Conservation (phyloP, 1,140 invertebrate genomes). For the Ruditapes philippinarum region DNA sequence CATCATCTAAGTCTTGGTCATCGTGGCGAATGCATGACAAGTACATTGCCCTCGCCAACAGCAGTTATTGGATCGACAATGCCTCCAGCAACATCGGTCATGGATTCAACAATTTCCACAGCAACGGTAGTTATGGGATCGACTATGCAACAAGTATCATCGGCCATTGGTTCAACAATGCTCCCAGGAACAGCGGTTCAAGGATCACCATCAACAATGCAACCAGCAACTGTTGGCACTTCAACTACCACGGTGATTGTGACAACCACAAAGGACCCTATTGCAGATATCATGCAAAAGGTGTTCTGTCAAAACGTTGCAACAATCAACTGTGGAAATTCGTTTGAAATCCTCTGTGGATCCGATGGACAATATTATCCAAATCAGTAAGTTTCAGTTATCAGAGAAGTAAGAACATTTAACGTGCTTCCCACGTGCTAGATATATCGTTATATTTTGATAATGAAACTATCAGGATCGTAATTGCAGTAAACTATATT, state of each 20-base stretch:
- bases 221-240: no score
- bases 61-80: no score
- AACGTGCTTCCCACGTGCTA: no score
- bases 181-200: not conserved
- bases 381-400: slow-evolving; percentile 52
- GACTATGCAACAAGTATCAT: not conserved
- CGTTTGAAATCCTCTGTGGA: slow-evolving; percentile 35
- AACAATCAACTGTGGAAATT: not conserved
- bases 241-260: not conserved
- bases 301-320: slow-evolving; percentile 47
- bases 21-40: not conserved
- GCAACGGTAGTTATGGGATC: no score
- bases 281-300: slow-evolving; percentile 22
- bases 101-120: no score
- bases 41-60: no score
- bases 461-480: no score
- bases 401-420: no score
- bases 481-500: no score
- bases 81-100: no score
- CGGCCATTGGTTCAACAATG: not conserved
- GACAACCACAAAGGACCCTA: slow-evolving; percentile 21
- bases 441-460: no score
- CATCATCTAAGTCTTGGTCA: not conserved
- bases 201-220: not conserved
- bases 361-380: slow-evolving; percentile 46